phyloP scores from a whole-genome alignment of 2,113 vertebrate genomes.

The Caloenas nicobarica region DNA sequence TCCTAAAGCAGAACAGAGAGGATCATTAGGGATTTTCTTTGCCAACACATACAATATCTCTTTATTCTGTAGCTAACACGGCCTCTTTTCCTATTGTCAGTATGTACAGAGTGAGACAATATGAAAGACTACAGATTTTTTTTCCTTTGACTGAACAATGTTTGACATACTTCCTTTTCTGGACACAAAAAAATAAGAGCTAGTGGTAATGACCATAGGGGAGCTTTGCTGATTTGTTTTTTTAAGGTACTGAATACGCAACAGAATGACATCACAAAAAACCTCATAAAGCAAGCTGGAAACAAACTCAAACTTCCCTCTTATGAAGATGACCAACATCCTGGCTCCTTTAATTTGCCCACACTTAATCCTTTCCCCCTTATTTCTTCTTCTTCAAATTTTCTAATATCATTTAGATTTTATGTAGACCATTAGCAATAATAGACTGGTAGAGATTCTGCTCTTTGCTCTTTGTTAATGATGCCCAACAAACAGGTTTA shows the following conservation, averaged over 20 bases:
- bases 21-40: constrained; percentile 29
- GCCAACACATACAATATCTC: constrained; percentile 32
- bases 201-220: not conserved
- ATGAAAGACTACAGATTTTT: not conserved
- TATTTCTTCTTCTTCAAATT: not conserved
- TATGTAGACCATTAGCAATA: not conserved
- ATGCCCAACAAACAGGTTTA: not conserved
- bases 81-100: not conserved
- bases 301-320: not conserved
- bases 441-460: not conserved
- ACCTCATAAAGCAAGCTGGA: not conserved
- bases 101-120: not conserved
- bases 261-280: not conserved
- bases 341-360: not conserved
- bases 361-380: not conserved
- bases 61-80: not conserved
- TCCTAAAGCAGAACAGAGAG: constrained; percentile 16
- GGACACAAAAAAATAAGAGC: not conserved
- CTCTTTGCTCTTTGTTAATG: not conserved
- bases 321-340: not conserved
- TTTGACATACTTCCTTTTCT: not conserved
- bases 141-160: not conserved
- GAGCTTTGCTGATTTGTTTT: not conserved
- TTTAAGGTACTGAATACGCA: not conserved
- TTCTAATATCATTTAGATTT: not conserved